Evolutionary conservation across 2,113 vertebrate genomes (phyloP), one percentile per base, ranked within the genome.

Genomic region (Hippocampus abdominalis): DNA sequence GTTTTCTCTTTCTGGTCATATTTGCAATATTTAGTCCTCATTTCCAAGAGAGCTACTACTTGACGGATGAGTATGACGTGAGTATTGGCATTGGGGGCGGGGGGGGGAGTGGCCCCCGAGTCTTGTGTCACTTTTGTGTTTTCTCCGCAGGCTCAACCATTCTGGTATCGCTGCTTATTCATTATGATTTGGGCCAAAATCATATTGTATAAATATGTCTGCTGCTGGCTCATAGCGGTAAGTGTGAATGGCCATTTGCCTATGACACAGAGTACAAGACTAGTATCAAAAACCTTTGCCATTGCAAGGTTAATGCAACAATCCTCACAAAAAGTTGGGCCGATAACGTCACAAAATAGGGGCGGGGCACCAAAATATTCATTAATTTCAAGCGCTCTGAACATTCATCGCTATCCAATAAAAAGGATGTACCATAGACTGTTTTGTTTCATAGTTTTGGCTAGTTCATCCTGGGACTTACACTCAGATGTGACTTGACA

Each of bases 191-290:
- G 96, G 97, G 94, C 94, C 66, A 99, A 99, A 91, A 74, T 98
- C 10, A 93, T 90, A 74, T 92, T 99, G 73, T 98, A 98, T 89
- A 99, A 98, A 88, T 99, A 99, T 0, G 95, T 99, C 82, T 95
- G 94, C 86, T 98, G 96, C 86, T 99, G 97, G 97, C 90, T 98
- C 60, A 96, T 99, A 77, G 95, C 95, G 75, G 97, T 99, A 81
- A 96, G 32, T 68, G 21, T 68, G 70, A 27, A 69, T 57, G 64
- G 39, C 18, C 51, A 15, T 67, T 13, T 61, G 20, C 23, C 9
- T 56, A 32, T 32, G 29, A 32, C 32, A 36, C 32, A 6, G 18
- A 29, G 20, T 21, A 10, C 18, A 4, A 42, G 13, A 29, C 5
- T 57, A 5, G 54, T 15, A 57, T 57, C 1, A 27, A 57, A 57